Conservation (phyloP, 2,888 invertebrate species). For the Cantharis rustica region DNA sequence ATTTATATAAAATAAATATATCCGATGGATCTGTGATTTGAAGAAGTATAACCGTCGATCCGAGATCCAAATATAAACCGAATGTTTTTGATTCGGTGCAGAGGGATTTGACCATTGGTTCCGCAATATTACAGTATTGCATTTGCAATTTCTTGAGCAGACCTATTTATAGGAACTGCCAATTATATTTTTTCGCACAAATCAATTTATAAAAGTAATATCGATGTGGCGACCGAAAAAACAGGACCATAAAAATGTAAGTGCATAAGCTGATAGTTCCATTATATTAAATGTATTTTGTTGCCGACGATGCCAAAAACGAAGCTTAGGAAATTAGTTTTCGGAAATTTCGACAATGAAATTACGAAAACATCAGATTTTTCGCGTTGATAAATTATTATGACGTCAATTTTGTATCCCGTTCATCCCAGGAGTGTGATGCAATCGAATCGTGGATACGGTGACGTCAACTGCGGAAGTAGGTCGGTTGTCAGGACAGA, state of each 20-base stretch:
- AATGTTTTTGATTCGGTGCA: background rate
- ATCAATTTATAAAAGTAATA: background rate
- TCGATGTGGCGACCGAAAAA: background rate
- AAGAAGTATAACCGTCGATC: background rate
- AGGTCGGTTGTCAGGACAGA: conserved; percentile 37
- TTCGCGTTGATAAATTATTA: background rate
- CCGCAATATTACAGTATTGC: background rate
- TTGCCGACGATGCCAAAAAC: background rate
- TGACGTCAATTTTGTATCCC: conserved; percentile 19
- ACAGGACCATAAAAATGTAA: background rate
- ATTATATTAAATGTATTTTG: background rate
- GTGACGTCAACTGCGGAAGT: conserved; percentile 38
- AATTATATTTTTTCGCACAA: background rate
- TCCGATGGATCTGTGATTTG: background rate
- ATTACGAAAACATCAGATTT: background rate
- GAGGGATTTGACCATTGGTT: background rate
- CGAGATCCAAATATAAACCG: background rate
- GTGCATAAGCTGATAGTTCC: background rate
- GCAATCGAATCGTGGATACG: conserved; percentile 30
- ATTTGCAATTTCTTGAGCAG: background rate
- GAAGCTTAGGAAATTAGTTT: background rate
- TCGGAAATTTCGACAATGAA: background rate
- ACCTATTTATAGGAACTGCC: background rate
- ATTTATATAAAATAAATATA: background rate
- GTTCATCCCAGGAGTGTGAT: conserved; percentile 5